Conservation (phyloP, 2,797 vertebrate genomes). For the Tinamus major region DNA sequence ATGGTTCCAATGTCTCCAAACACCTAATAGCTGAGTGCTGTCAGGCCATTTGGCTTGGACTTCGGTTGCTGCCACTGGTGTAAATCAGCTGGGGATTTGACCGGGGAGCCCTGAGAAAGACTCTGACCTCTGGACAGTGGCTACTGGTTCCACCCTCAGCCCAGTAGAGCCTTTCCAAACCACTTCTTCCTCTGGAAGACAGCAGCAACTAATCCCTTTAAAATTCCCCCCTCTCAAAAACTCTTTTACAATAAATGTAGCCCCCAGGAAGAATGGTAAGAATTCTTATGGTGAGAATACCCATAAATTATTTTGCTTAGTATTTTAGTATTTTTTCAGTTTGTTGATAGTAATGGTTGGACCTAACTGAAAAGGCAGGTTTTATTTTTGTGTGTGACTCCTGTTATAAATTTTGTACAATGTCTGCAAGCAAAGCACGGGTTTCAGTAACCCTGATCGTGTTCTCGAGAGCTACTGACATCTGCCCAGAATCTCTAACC, state of each 20-base stretch:
- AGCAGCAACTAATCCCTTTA: not conserved
- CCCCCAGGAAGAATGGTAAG: not conserved
- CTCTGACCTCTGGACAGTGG: not conserved
- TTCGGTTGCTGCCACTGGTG: not conserved
- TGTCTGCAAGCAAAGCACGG: not conserved
- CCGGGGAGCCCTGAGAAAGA: not conserved
- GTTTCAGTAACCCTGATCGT: not conserved
- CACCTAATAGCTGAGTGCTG: not conserved
- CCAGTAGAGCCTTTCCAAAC: not conserved
- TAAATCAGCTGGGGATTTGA: not conserved
- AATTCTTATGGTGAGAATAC: too few species aligned
- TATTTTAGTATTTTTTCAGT: not conserved
- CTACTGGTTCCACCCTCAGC: not conserved
- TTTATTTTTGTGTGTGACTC: not conserved
- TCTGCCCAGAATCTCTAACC: not conserved
- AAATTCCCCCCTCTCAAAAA: not conserved
- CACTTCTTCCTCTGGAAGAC: not conserved
- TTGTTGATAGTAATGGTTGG: not conserved
- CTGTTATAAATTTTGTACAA: not conserved
- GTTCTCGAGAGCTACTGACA: not conserved
- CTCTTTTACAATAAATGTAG: not conserved
- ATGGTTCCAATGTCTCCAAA: not conserved
- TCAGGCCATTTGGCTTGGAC: not conserved
- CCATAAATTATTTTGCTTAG: not conserved
- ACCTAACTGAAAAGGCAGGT: not conserved